Evolutionary conservation across 2,888 invertebrate species (phyloP).

Genomic region (Hirtodrosophila trivittata): DNA sequence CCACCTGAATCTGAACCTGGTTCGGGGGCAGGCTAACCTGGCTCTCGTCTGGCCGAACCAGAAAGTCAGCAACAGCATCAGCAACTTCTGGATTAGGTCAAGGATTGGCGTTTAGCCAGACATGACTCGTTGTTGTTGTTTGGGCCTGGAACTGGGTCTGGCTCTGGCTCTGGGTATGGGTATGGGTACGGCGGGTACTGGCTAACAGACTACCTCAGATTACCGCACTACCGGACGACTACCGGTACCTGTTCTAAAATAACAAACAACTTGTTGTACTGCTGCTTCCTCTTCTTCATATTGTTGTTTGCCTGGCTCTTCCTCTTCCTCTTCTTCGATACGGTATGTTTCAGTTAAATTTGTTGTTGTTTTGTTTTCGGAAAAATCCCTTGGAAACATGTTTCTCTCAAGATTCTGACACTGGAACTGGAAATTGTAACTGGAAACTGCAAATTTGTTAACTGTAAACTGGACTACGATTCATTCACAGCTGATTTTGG

Average conservation of each 20-base stretch:
- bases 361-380: conserved; percentile 4
- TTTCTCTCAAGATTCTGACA: conserved; percentile 23
- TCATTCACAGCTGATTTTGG: conserved; percentile 26
- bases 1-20: conserved; percentile 68
- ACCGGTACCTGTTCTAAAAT: conserved; percentile 81
- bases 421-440: conserved; percentile 43
- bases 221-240: conserved; percentile 22
- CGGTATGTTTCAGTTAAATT: conserved; percentile 26
- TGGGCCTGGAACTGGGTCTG: conserved; percentile 38
- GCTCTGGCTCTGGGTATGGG: conserved; percentile 3
- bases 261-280: conserved; percentile 45
- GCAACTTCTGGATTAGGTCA: conserved; percentile 81
- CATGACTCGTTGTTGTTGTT: conserved; percentile 59
- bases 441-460: conserved; percentile 37
- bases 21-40: conserved; percentile 51
- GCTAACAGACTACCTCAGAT: conserved; percentile 1
- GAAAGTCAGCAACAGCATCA: conserved; percentile 63
- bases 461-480: conserved; percentile 40
- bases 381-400: conserved; percentile 45
- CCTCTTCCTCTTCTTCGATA: conserved; percentile 38
- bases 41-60: conserved; percentile 58
- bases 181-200: conserved; percentile 13
- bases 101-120: conserved; percentile 69
- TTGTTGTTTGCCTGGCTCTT: conserved; percentile 50
- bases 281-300: conserved; percentile 28